Evolutionary conservation across 2,113 vertebrate genomes (phyloP).

Genomic region (Lathamus discolor): DNA sequence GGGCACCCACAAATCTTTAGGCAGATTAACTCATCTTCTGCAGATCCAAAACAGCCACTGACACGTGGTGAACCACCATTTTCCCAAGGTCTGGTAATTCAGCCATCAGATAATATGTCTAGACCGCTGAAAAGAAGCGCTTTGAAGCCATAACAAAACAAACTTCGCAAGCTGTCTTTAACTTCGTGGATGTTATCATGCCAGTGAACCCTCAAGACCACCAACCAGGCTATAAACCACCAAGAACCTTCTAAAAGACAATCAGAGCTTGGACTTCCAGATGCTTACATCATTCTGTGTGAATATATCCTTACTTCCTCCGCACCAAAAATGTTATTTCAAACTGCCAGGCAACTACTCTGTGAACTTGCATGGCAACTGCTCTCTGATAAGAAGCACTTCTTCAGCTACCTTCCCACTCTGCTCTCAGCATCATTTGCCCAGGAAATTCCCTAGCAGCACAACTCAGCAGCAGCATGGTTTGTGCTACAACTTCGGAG

Average conservation of each 20-base stretch:
- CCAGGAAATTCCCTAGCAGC: neutral
- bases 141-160: neutral
- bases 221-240: neutral
- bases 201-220: neutral
- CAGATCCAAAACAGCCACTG: neutral
- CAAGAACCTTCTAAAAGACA: neutral
- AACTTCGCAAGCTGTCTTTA: neutral
- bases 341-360: neutral
- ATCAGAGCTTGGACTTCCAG: neutral
- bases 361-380: neutral
- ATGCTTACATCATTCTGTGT: neutral
- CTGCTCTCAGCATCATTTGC: neutral
- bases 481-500: neutral
- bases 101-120: neutral
- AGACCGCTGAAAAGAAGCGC: neutral
- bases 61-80: neutral
- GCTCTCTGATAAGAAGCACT: neutral
- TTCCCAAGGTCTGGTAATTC: constrained; percentile 40
- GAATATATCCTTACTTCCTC: neutral
- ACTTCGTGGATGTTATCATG: neutral
- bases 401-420: neutral
- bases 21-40: constrained; percentile 20
- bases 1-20: neutral
- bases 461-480: neutral
- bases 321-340: neutral